These are phyloP conservation scores for Saccopteryx bilineata DNA, from an alignment of 2,113 vertebrate genomes.

Conservation along the genomic window DNA sequence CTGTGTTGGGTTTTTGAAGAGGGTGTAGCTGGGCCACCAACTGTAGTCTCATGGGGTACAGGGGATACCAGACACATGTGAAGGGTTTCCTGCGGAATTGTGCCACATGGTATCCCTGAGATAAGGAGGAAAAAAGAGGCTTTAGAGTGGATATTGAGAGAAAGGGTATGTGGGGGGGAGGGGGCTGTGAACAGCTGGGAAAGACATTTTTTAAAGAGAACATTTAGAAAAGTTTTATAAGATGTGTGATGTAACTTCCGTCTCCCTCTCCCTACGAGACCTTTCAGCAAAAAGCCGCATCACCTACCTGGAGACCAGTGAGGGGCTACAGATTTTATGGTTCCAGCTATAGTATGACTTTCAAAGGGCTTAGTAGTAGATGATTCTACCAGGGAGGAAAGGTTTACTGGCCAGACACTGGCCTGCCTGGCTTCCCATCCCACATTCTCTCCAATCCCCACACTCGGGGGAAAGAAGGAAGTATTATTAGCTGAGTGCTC, in stretches of 20 bases:
- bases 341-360: not conserved
- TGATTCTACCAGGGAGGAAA: not conserved
- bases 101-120: not conserved
- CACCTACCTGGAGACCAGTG: not conserved
- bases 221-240: not conserved
- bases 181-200: not conserved
- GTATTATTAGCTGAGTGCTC: not conserved
- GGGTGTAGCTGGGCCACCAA: not conserved
- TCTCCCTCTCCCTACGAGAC: not conserved
- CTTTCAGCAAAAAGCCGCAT: not conserved
- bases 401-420: not conserved
- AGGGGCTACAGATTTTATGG: not conserved
- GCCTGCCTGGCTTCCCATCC: not conserved
- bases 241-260: not conserved
- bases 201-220: not conserved
- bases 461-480: not conserved
- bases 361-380: not conserved
- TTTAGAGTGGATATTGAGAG: not conserved
- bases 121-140: not conserved
- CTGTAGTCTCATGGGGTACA: not conserved
- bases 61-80: not conserved
- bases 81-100: not conserved
- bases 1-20: not conserved
- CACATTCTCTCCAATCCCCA: not conserved
- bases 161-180: not conserved